Base-by-base conservation (phyloP, 2,797 vertebrate genomes). In the Peromyscus melanophrys region DNA sequence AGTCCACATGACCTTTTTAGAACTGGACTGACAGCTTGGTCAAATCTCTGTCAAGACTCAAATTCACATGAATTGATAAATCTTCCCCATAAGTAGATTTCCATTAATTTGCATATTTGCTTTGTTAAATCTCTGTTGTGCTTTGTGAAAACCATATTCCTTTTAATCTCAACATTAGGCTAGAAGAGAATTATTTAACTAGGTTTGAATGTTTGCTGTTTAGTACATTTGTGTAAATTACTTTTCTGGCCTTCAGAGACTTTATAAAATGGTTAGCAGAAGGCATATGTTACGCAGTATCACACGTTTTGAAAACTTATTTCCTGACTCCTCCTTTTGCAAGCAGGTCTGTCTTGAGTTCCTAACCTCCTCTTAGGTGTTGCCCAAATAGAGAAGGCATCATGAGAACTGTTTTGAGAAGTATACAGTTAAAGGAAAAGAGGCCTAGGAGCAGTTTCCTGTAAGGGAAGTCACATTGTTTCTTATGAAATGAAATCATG, bases 401-500 rank as follows among this genome's bases (percentile, higher is more conserved):
- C 19, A 27, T 59, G 82, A 57, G 75, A 89, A 75, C 63, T 17
- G 13, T 37, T 78, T 34, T 43, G 55, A 29, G 10, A 37, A 65
- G 61, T 14, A 10, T 34, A 4, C 11, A 21, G 16, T 82, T 37
- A 1, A 34, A 85, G 75, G 49, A 40, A 83, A 43, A 84, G 57
- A 1, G 63, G 40, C 73, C 81, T 63, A 13, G 21, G 23, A 43
- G 55, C n/a, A 29, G 27, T n/a, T 92, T 90, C 1, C n/a, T 59
- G 0, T 46, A 78, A 90, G 92, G 92, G 87, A 96, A 97, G 90
- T 95, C 40, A 46, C 21, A 4, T 6, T 17, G 31, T 95, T 96
- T 71, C 91, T 81, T 43, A 61, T 76, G 95, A 96, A 87, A 76
- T 43, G 92, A 96, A 95, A 89, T 73, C 52, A 0, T 8, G 13